phyloP scores from a whole-genome alignment of 2,888 invertebrate species.

The Hypercompe scribonia region DNA sequence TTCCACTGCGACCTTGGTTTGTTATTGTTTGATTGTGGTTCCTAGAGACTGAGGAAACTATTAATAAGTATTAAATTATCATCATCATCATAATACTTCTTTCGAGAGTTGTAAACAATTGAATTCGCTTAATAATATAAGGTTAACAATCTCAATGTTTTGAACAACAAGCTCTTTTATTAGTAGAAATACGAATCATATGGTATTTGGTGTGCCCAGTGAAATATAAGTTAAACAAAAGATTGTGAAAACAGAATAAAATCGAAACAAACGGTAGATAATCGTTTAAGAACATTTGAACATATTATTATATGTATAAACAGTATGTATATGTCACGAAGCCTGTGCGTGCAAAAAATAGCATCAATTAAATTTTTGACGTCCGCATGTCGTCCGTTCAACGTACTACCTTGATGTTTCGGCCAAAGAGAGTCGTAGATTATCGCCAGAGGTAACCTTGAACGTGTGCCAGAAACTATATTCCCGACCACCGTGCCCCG shows the following conservation, averaged over 20 bases:
- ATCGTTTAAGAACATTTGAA: not conserved
- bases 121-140: not conserved
- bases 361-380: constrained; percentile 71
- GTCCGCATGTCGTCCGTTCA: constrained; percentile 66
- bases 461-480: constrained; percentile 80
- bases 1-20: constrained; percentile 42
- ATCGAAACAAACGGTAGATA: not conserved
- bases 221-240: no score
- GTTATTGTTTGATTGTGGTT: constrained; percentile 20
- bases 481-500: constrained; percentile 66
- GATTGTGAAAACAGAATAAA: not conserved
- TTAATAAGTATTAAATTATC: constrained; percentile 44
- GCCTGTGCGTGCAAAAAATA: constrained; percentile 45
- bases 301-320: not conserved
- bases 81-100: constrained; percentile 41
- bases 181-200: not conserved
- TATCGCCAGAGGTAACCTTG: constrained; percentile 78
- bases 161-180: not conserved
- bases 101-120: constrained; percentile 34
- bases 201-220: no score
- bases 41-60: constrained; percentile 51
- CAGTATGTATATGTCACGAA: not conserved
- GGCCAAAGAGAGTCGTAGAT: constrained; percentile 83
- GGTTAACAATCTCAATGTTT: not conserved
- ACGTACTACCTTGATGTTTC: constrained; percentile 68